Evolutionary conservation across 2,888 invertebrate species (phyloP).

Genomic region (Drosophila rubida): DNA sequence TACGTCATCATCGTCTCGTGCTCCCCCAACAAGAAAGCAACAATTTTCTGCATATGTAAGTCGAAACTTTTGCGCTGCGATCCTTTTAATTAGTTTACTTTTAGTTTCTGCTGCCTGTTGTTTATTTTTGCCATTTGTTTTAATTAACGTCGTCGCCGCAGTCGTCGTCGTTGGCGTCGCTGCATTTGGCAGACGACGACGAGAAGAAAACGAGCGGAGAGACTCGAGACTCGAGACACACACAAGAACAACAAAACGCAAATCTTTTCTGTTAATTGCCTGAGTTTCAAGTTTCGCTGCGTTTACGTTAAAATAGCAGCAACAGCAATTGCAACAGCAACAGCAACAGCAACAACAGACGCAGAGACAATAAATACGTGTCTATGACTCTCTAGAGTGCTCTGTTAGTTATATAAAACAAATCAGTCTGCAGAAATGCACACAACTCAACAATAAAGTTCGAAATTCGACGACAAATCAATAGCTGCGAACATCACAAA

Average conservation of each 20-base stretch:
- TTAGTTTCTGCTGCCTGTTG: constrained; percentile 59
- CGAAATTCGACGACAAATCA: neutral
- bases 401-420: constrained; percentile 17
- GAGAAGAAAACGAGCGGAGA: constrained; percentile 38
- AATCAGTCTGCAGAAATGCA: too few species aligned
- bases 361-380: constrained; percentile 6
- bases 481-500: too few species aligned
- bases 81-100: constrained; percentile 75
- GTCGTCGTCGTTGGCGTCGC: constrained; percentile 17
- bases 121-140: constrained; percentile 73
- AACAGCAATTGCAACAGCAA: constrained; percentile 16
- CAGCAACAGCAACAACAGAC: constrained; percentile 4
- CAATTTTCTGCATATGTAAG: constrained; percentile 73
- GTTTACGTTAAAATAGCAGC: constrained; percentile 32
- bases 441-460: constrained; percentile 7
- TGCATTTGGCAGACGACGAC: constrained; percentile 51
- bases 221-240: constrained; percentile 19
- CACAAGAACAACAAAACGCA: constrained; percentile 48
- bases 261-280: constrained; percentile 61
- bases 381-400: neutral
- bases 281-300: constrained; percentile 56
- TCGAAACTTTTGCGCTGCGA: constrained; percentile 62
- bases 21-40: constrained; percentile 40
- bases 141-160: constrained; percentile 60
- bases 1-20: constrained; percentile 1